These are phyloP conservation scores for Drosophila biarmipes DNA, from an alignment of 1,140 invertebrate species.

Conservation along the genomic window DNA sequence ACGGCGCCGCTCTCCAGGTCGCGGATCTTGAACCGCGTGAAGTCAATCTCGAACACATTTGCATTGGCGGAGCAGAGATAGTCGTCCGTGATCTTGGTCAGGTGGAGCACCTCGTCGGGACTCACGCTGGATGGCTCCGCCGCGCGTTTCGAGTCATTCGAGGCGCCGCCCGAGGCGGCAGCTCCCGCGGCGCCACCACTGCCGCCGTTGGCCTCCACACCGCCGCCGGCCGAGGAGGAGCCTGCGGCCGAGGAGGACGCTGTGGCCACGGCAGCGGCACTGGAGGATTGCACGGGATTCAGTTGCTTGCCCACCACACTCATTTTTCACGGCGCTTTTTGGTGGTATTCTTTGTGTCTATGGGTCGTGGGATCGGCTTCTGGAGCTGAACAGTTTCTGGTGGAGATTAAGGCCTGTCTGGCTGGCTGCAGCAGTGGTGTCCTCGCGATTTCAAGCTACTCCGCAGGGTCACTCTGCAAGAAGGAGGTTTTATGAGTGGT, in stretches of 20 bases:
- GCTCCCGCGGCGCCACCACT: conserved; percentile 8
- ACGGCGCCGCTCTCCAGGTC: conserved; percentile 97
- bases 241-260: conserved; percentile 12
- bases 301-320: conserved; percentile 75
- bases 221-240: conserved; percentile 4
- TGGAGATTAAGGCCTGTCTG: conserved; percentile 32
- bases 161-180: conserved; percentile 8
- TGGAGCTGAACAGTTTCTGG: conserved; percentile 29
- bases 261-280: conserved; percentile 19
- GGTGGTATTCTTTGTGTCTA: not conserved
- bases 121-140: conserved; percentile 84
- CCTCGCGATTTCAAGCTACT: not conserved
- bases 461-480: conserved; percentile 20
- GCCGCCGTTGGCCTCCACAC: conserved; percentile 12
- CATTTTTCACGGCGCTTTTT: conserved; percentile 28
- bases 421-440: conserved; percentile 15
- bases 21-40: conserved; percentile 98
- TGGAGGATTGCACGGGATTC: conserved; percentile 63
- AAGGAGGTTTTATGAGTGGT: not conserved
- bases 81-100: conserved; percentile 87
- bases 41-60: conserved; percentile 99
- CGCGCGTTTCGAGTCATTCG: conserved; percentile 34
- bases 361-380: not conserved
- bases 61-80: conserved; percentile 97
- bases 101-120: conserved; percentile 87